A percentile compares a stretch with the other conserved stretches of the same genome.
phyloP scores from a whole-genome alignment of 2,797 vertebrate genomes.

The Sternarchorhynchus goeldii region DNA sequence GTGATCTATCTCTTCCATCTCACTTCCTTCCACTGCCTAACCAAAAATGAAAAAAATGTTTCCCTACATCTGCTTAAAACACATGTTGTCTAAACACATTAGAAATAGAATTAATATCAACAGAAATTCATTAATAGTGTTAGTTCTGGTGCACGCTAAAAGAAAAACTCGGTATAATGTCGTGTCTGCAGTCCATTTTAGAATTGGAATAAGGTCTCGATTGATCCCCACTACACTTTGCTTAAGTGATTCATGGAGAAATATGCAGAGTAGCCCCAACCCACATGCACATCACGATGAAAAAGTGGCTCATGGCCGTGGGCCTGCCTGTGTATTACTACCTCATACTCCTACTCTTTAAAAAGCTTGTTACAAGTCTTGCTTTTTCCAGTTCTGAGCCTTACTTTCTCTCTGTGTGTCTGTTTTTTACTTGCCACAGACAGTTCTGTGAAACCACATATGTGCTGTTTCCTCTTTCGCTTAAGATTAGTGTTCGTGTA shows the following conservation, averaged over 20 bases:
- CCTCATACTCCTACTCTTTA: background rate
- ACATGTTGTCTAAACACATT: no score
- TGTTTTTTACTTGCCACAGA: constrained; percentile 6
- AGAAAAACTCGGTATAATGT: constrained; percentile 18
- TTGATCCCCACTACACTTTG: constrained; percentile 19
- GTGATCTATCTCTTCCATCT: constrained; percentile 10
- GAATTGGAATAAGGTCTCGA: constrained; percentile 55
- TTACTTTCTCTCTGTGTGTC: background rate
- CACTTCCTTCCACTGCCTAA: constrained; percentile 38
- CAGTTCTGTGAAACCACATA: constrained; percentile 39
- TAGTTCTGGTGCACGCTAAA: constrained; percentile 10
- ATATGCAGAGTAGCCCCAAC: constrained; percentile 27
- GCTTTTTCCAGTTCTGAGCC: background rate
- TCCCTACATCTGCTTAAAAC: background rate
- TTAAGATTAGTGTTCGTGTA: constrained; percentile 15
- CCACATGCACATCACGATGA: constrained; percentile 24
- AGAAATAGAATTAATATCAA: background rate
- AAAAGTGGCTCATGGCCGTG: background rate
- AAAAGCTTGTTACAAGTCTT: background rate
- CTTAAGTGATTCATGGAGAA: constrained; percentile 39
- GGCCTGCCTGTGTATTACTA: constrained; percentile 1
- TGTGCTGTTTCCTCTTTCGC: constrained; percentile 52
- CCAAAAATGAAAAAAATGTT: constrained; percentile 23
- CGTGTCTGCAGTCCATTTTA: constrained; percentile 43
- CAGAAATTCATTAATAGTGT: background rate